Evolutionary conservation across 1,140 invertebrate genomes (phyloP).

Genomic region (Zeugodacus cucurbitae): DNA sequence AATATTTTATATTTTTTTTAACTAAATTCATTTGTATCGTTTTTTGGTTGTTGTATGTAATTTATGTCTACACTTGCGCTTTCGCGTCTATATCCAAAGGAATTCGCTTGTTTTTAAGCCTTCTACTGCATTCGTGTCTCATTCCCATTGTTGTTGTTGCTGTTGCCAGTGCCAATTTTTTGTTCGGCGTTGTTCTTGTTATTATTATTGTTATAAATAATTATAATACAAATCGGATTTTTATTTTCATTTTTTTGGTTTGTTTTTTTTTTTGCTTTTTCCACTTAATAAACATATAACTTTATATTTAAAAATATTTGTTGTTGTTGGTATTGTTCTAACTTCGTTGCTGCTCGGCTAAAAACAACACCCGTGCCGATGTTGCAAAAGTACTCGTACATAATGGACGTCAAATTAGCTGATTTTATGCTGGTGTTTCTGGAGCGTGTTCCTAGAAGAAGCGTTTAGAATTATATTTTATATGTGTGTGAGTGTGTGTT

Average conservation of each 20-base stretch:
- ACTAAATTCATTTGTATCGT: background rate
- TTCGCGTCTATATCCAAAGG: background rate
- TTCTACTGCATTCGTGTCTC: background rate
- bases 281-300: background rate
- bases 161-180: constrained; percentile 9
- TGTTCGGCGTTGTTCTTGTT: background rate
- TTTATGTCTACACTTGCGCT: background rate
- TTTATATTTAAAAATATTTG: constrained; percentile 17
- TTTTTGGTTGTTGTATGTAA: background rate
- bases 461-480: background rate
- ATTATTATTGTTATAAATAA: background rate
- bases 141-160: background rate
- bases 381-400: background rate
- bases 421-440: constrained; percentile 46
- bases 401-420: background rate
- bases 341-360: background rate
- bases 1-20: background rate
- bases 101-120: background rate
- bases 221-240: background rate
- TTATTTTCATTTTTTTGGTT: background rate
- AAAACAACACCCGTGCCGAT: background rate
- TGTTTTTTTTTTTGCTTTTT: background rate
- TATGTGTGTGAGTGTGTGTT: background rate
- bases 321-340: background rate
- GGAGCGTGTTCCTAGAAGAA: constrained; percentile 44